These are phyloP conservation scores for Zelostemma sp. DNA, from an alignment of 1,140 invertebrate species.

Conservation along the genomic window DNA sequence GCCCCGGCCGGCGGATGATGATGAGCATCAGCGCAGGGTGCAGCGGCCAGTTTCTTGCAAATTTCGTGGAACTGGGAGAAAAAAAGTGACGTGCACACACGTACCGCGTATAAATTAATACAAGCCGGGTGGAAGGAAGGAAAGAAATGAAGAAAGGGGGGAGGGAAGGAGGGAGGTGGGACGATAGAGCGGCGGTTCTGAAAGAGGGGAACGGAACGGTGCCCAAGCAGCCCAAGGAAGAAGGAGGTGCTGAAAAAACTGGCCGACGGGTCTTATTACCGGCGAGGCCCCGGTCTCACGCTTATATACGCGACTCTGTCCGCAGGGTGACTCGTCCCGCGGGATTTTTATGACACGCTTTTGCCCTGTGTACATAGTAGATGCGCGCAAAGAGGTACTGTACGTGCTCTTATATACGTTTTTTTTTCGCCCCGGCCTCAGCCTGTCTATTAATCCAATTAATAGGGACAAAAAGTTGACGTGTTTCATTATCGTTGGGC, in stretches of 20 bases:
- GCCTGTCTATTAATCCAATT: conserved; percentile 16
- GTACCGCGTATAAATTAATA: conserved; percentile 70
- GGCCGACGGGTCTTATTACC: conserved; percentile 69
- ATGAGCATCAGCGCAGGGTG: conserved; percentile 48
- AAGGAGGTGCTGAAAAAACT: conserved; percentile 62
- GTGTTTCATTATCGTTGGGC: conserved; percentile 12
- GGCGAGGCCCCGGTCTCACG: conserved; percentile 65
- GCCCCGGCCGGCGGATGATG: too few species aligned
- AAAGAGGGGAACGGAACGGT: conserved; percentile 53
- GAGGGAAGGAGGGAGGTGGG: conserved; percentile 40
- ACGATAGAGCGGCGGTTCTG: conserved; percentile 45
- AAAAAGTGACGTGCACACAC: conserved; percentile 68
- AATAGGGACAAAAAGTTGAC: conserved; percentile 10
- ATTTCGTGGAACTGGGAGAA: conserved; percentile 69
- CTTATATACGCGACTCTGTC: conserved; percentile 56
- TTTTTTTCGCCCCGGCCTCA: not conserved
- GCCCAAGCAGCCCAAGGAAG: conserved; percentile 38
- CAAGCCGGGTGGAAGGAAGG: conserved; percentile 44
- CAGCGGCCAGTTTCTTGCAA: conserved; percentile 71
- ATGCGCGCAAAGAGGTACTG: conserved; percentile 22
- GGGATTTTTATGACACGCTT: conserved; percentile 61
- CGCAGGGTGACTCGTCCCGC: conserved; percentile 59
- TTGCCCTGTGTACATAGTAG: conserved; percentile 31
- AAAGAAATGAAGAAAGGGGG: conserved; percentile 38
- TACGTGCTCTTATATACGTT: conserved; percentile 14